Evolutionary conservation across 2,888 invertebrate species (phyloP).

Genomic region (Phyllotreta cruciferae): DNA sequence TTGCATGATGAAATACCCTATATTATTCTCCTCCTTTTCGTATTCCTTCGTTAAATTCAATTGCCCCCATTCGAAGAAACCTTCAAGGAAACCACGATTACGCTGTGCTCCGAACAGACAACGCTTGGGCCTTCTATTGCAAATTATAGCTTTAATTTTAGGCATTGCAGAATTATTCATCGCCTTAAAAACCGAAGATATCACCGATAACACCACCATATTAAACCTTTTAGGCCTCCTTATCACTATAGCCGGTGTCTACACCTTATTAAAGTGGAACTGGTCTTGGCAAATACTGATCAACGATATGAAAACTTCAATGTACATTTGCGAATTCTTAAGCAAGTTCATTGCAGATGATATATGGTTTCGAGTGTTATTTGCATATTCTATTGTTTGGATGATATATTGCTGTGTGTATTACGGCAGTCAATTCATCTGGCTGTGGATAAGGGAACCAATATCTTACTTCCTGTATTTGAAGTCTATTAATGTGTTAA

Average conservation of each 20-base stretch:
- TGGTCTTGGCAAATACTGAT: constrained; percentile 21
- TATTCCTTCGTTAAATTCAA: constrained; percentile 12
- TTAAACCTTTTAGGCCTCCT: constrained; percentile 16
- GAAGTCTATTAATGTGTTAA: constrained; percentile 14
- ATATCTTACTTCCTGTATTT: constrained; percentile 7
- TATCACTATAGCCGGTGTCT: not conserved
- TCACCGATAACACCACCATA: constrained; percentile 4
- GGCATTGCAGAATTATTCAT: constrained; percentile 11
- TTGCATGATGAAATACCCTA: constrained; percentile 14
- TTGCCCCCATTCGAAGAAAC: constrained; percentile 19
- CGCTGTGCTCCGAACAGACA: constrained; percentile 1
- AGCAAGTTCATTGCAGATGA: constrained; percentile 21
- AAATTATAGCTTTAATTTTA: not conserved
- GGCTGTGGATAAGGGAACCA: not conserved
- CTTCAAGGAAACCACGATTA: constrained; percentile 9
- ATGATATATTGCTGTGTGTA: not conserved
- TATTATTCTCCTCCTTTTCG: constrained; percentile 12
- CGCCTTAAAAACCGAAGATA: constrained; percentile 11
- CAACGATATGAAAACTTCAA: constrained; percentile 30
- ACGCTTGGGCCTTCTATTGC: not conserved
- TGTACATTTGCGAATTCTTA: constrained; percentile 28
- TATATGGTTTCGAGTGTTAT: constrained; percentile 3
- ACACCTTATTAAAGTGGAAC: constrained; percentile 19
- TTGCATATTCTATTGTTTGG: constrained; percentile 17
- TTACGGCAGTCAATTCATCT: constrained; percentile 10